phyloP scores from a whole-genome alignment of 1,140 invertebrate species.

The Arctopsyche grandis region DNA sequence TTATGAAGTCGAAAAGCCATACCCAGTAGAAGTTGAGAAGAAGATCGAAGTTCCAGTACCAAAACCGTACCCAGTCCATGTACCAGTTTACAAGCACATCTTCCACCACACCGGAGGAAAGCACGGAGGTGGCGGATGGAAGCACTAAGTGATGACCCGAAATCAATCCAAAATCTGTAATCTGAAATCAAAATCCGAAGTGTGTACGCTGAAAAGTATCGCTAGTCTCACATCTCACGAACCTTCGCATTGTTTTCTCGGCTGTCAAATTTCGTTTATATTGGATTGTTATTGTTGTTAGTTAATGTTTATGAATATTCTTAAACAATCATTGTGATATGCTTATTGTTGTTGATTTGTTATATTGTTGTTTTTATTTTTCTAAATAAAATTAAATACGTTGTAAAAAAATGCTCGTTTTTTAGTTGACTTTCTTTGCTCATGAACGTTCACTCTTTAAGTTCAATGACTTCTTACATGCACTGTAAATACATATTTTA shows the following conservation, averaged over 20 bases:
- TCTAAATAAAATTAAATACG: constrained; percentile 44
- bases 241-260: too few relatives aligned
- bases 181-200: background rate
- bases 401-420: background rate
- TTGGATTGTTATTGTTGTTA: background rate
- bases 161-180: background rate
- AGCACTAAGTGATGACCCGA: constrained; percentile 59
- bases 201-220: background rate
- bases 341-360: constrained; percentile 45
- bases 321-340: constrained; percentile 45
- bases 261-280: too few relatives aligned
- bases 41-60: constrained; percentile 79
- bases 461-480: background rate
- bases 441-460: constrained; percentile 1
- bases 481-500: background rate
- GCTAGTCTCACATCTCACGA: background rate
- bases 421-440: constrained; percentile 17
- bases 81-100: constrained; percentile 84
- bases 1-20: constrained; percentile 80
- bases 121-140: constrained; percentile 59
- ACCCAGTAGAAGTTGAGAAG: constrained; percentile 81
- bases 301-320: background rate
- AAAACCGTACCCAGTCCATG: constrained; percentile 81
- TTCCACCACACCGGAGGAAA: constrained; percentile 71
- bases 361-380: constrained; percentile 52